Base-by-base conservation (phyloP, 1,140 invertebrate genomes). In the Eriosoma lanigerum region DNA sequence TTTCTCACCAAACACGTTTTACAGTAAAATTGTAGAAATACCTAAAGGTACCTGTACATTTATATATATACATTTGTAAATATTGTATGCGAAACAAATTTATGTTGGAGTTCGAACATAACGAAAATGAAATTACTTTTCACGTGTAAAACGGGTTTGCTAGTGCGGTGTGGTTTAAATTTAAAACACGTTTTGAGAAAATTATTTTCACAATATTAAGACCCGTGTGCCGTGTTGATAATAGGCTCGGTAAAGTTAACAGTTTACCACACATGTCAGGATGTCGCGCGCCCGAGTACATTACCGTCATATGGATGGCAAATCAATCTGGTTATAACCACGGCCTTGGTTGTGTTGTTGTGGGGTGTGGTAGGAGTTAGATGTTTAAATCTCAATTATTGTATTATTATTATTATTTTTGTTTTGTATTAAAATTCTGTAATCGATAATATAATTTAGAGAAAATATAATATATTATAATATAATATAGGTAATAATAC, bases 391-490 rank as follows among this genome's bases (percentile, higher is more conserved):
- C 24, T 26, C 26, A 72, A 52, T 52, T 72, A 38, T 8, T 38
- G 68, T 72, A 72, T 19, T 29, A 52, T n/a, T n/a, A n/a, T n/a
- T n/a, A n/a, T n/a, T n/a, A n/a, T n/a, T 29, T 17, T 46, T 52
- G 50, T 66, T 62, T 72, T 32, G 17, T 72, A n/a, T 52, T 72
- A 12, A 3, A 52, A 72, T 17, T 72, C 24, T 9, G 46, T 70
- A 72, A 72, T 72, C 29, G 68, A 52, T 72, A 17, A n/a, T 72
- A 52, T 72, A 72, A 72, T 72, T 72, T 72, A 52, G 46, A 72
- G 52, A 72, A 52, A 52, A 17, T 52, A 4, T 8, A 38, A 38
- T 4, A 38, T 4, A 3, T n/a, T n/a, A n/a, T 72, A 52, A 17
- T 52, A 4, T 8, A 38, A 38, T 4, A 38, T 4, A 3, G 32